Evolutionary conservation across 2,888 invertebrate species (phyloP), one percentile per base, ranked within the genome.

Genomic region (Lepidochrysops patricia): DNA sequence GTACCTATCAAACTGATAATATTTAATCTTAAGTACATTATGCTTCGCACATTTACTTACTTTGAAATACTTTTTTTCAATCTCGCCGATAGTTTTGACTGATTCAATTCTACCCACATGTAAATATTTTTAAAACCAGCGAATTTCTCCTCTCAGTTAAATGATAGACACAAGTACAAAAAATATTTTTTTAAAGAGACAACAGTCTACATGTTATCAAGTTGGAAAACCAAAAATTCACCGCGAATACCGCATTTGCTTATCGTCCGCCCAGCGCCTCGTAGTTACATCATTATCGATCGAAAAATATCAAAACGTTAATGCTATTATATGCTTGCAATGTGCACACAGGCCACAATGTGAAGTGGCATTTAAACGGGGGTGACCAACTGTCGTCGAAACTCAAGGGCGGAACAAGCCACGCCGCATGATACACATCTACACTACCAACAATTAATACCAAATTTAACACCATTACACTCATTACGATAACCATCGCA

Each of bases 311-410:
- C 71, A 75, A 76, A 76, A 79, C 72, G 74, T 77, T 80, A 79
- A 82, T 77, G 72, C 75, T 68, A 77, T 78, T 78, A 77, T 76
- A 73, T 66, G 63, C 58, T 71, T 73, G 79, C 79, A 79, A 79
- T 83, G 82, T 79, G 84, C 82, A 78, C 83, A 80, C 86, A 84
- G 83, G 85, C 86, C 86, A 85, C 84, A 86, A 84, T 84, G 80
- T 85, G 82, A 87, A 88, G 85, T 87, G 83, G 80, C 74, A 79
- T 87, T 85, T 80, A 82, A 81, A 86, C 82, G 78, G 85, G 87
- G 88, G 87, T 85, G 87, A 87, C 89, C 89, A 89, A 89, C 89
- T 89, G 89, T 85, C 89, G 84, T 76, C 77, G 75, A 79, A 81
- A 80, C 73, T 79, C 78, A 76, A 75, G 88, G 87, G 84, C 79